These are phyloP conservation scores for Ahaetulla prasina DNA, from an alignment of 2,113 vertebrate genomes.

Conservation along the genomic window DNA sequence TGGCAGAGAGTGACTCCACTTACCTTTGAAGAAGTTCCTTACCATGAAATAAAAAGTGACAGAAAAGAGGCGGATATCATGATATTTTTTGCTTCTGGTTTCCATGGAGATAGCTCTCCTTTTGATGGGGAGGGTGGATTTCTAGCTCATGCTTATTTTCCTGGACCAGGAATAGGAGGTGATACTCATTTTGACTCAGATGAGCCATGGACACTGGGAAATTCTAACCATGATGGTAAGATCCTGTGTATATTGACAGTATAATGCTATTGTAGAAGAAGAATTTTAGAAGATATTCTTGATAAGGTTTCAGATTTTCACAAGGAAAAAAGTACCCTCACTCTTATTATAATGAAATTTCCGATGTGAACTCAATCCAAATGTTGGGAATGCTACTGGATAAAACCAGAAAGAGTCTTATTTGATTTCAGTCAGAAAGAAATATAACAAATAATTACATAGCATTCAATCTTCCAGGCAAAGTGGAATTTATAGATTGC, in stretches of 20 bases:
- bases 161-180: slow-evolving; percentile 94
- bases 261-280: not conserved
- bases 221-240: slow-evolving; percentile 93
- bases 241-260: not conserved
- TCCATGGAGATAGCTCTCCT: slow-evolving; percentile 96
- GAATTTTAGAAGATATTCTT: not conserved
- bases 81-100: slow-evolving; percentile 99
- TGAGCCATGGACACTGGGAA: slow-evolving; percentile 95
- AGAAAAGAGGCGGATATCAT: slow-evolving; percentile 97
- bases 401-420: not conserved
- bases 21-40: slow-evolving; percentile 95
- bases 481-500: not conserved
- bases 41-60: slow-evolving; percentile 92
- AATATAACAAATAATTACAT: not conserved
- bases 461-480: not conserved
- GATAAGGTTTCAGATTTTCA: not conserved
- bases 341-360: not conserved
- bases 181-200: slow-evolving; percentile 98
- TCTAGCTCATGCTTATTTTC: slow-evolving; percentile 96
- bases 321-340: not conserved
- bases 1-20: slow-evolving; percentile 96
- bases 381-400: not conserved
- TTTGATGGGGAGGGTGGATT: slow-evolving; percentile 98
- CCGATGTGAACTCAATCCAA: not conserved
- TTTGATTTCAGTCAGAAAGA: not conserved